Evolutionary conservation across 2,888 invertebrate genomes (phyloP), one percentile per base, ranked within the genome.

Genomic region (Mesopsocus fuscifrons): DNA sequence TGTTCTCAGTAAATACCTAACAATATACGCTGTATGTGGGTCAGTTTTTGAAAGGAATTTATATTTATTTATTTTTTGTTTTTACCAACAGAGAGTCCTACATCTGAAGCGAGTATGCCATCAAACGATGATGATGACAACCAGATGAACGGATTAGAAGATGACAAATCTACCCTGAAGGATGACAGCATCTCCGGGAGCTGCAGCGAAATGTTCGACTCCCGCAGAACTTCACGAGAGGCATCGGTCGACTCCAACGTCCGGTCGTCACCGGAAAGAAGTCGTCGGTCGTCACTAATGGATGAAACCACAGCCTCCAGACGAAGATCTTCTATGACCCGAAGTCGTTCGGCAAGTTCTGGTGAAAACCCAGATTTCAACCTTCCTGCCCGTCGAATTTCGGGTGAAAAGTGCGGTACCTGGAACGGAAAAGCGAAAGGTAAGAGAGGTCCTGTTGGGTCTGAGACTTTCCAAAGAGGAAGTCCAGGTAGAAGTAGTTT

Each of bases 141-240:
- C 20, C 38, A 38, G 5, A 6, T 20, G 18, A 15, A 17, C 9
- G 20, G 20, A 18, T 13, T 38, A 17, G 38, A 38, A 18, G 38
- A 38, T 20, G 38, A 38, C 38, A 38, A 38, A 20, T 38, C 38
- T 13, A 38, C 38, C 3, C 6, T 38, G n/a, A 38, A 38, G 20
- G 38, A 20, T 13, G 20, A 11, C 20, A 38, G 38, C 20, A 5
- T 38, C 13, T 38, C 16, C 6, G 38, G 38, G 9, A 38, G 38
- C 20, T 18, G 21, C 20, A 38, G 16, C 18, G 38, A 38, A 5
- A 17, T 38, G 6, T 13, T 6, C 5, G 38, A 38, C 6, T 34
- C 34, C n/a, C 38, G 38, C 13, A 15, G 20, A 20, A 38, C 18
- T 13, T 38, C 38, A 15, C 3, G 38, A 38, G 38, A 38, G 20